Percentiles rank a stretch among this genome's conserved stretches.
Evolutionary conservation across 1,140 invertebrate species (phyloP).

Genomic region (Euura lappo): DNA sequence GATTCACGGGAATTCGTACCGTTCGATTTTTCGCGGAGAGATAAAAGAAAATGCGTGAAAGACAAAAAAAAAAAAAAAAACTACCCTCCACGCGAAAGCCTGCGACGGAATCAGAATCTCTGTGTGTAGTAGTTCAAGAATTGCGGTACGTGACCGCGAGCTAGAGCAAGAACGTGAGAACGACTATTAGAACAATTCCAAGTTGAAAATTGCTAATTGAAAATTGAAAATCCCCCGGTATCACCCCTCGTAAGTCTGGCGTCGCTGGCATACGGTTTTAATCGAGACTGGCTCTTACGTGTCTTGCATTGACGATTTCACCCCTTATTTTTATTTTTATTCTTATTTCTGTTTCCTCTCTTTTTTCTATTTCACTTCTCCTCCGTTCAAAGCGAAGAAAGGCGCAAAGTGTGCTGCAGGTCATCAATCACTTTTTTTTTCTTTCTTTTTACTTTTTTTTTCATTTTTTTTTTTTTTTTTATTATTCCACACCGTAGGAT

Average conservation of each 20-base stretch:
- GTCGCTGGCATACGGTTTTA: background rate
- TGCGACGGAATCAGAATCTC: too few relatives aligned
- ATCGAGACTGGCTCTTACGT: background rate
- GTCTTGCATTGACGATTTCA: background rate
- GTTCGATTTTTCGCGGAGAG: constrained; percentile 1
- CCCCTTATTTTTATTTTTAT: background rate
- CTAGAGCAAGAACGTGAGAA: background rate
- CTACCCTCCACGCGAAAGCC: too few relatives aligned
- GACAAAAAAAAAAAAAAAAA: too few relatives aligned
- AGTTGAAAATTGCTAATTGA: background rate
- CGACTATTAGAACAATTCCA: background rate
- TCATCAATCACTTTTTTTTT: too few relatives aligned
- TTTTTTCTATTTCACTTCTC: too few relatives aligned
- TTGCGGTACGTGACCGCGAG: too few relatives aligned
- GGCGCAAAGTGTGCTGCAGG: background rate
- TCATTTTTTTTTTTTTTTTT: too few relatives aligned
- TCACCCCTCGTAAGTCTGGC: background rate
- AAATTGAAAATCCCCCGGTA: background rate
- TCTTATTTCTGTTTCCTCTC: too few relatives aligned
- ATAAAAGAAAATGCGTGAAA: too few relatives aligned
- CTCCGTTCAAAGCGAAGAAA: background rate
- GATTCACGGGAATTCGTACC: constrained; percentile 7
- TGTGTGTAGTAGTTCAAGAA: too few relatives aligned
- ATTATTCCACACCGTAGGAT: constrained; percentile 8
- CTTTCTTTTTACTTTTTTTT: too few relatives aligned